phyloP scores from a whole-genome alignment of 2,113 vertebrate species.

The Gavialis gangeticus region DNA sequence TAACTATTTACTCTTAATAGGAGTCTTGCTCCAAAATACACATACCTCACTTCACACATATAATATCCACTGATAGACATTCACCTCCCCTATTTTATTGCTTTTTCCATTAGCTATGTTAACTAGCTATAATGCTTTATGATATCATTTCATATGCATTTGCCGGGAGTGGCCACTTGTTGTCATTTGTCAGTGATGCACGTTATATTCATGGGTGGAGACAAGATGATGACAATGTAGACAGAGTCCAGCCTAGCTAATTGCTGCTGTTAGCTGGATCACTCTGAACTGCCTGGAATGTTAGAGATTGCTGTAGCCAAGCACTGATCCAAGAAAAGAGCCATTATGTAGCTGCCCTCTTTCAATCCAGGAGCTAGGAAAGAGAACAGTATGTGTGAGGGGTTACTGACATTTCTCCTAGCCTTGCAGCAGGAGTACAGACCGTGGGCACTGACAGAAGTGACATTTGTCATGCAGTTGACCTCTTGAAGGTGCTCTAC shows the following conservation, averaged over 20 bases:
- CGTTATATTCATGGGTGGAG: neutral
- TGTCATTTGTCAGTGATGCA: neutral
- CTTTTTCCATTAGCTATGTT: neutral
- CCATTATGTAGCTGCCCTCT: neutral
- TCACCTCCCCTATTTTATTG: neutral
- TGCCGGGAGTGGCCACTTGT: neutral
- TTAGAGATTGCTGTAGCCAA: neutral
- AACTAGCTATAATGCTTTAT: neutral
- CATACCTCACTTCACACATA: neutral
- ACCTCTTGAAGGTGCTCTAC: too few species aligned
- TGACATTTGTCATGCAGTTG: too few species aligned
- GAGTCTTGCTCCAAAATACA: neutral
- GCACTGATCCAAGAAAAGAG: neutral
- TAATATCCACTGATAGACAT: neutral
- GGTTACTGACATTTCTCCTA: neutral
- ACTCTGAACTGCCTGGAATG: neutral
- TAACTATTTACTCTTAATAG: neutral
- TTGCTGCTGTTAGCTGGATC: neutral
- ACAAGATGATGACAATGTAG: neutral
- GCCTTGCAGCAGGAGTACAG: neutral
- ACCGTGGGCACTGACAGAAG: too few species aligned
- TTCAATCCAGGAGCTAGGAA: neutral
- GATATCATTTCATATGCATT: neutral
- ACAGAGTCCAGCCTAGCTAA: neutral
- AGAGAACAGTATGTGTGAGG: neutral